A percentile compares a stretch with the other conserved stretches of the same genome.
These are phyloP conservation scores for Pyralis farinalis DNA, from an alignment of 2,888 invertebrate species.

Conservation along the genomic window DNA sequence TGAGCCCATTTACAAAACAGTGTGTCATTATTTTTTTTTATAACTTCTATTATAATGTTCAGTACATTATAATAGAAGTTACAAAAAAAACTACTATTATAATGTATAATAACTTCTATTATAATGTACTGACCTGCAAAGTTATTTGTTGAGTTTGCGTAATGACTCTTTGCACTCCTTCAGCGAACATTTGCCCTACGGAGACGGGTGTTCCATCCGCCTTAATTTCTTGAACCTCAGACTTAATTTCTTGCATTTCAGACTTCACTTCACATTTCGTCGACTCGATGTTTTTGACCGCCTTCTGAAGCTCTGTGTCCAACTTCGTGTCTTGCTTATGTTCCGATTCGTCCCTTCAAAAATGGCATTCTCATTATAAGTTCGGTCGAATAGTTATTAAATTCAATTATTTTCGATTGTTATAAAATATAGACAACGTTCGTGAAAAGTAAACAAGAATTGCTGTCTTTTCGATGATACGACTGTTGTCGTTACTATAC, in stretches of 20 bases:
- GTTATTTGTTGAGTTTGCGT: conserved; percentile 60
- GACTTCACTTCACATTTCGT: conserved; percentile 48
- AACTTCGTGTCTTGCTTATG: conserved; percentile 55
- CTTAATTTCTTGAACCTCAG: conserved; percentile 41
- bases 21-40: too few species aligned
- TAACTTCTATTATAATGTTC: too few species aligned
- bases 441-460: neutral
- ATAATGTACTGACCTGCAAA: conserved; percentile 43
- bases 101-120: neutral
- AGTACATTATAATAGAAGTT: too few species aligned
- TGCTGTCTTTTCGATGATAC: neutral
- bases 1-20: too few species aligned
- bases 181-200: conserved; percentile 45
- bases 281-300: conserved; percentile 59
- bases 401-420: too few species aligned
- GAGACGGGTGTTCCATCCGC: conserved; percentile 34
- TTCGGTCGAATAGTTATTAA: too few species aligned
- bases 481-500: neutral
- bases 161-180: conserved; percentile 54
- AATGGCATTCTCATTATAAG: too few species aligned
- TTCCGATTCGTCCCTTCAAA: conserved; percentile 51
- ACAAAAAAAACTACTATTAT: too few species aligned
- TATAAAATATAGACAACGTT: neutral
- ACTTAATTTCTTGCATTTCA: conserved; percentile 49
- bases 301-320: conserved; percentile 60